Evolutionary conservation across 2,113 vertebrate species (phyloP), one percentile per base, ranked within the genome.

Genomic region (Chunga burmeisteri): DNA sequence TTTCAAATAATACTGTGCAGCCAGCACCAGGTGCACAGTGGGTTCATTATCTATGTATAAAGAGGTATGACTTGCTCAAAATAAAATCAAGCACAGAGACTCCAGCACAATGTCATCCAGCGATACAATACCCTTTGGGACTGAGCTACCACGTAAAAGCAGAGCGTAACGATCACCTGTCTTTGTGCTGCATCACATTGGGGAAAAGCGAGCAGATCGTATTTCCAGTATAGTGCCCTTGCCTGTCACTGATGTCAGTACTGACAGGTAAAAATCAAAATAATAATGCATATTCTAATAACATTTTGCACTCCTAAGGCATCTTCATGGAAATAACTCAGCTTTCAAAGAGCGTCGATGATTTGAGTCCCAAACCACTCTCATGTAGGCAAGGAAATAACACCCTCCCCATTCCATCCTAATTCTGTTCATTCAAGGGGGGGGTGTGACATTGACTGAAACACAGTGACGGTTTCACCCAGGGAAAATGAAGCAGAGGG

Each of bases 1-100:
- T 94, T 98, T 98, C 97, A 97, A 98, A 98, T 96, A 97, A 96
- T 67, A 90, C 62, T 6, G 16, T 50, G 88, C 93, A 93, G 95
- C 86, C 92, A 95, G 70, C 94, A 92, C 96, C 97, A 93, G 96
- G 95, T 94, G 94, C 95, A 90, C 18, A 5, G 74, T 38, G 73
- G 73, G 83, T 93, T 98, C 92, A 94, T 98, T 96, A 98, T 58
- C 96, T 78, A 86, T 91, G 96, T 94, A 89, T 83, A 96, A 97
- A 92, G 91, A 88, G 58, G n/a, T 62, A 77, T 3, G 89, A 93
- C 86, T 84, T 93, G 49, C 94, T 96, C 94, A 95, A 96, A 96
- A 96, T 85, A 97, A 96, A 97, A 98, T 96, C 94, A 94, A 94
- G 93, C 71, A 63, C 91, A 90, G 73, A 59, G 85, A 30, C 67